A percentile compares a stretch with the other conserved stretches of the same genome.
These are phyloP conservation scores for Butorides virescens DNA, from an alignment of 2,113 vertebrate genomes.

Conservation along the genomic window DNA sequence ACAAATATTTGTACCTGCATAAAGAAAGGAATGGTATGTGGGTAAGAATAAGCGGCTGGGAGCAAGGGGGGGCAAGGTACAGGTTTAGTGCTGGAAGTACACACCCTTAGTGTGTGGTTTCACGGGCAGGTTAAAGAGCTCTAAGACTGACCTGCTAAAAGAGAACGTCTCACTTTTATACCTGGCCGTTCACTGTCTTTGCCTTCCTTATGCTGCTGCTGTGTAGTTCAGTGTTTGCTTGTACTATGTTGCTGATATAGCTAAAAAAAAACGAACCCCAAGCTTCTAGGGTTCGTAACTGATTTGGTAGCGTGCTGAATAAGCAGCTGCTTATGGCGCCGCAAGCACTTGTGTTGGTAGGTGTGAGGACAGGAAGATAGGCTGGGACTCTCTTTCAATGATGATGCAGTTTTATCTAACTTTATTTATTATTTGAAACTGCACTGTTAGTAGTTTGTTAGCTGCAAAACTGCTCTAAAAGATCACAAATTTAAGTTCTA, in stretches of 20 bases:
- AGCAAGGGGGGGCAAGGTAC: not conserved
- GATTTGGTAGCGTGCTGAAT: not conserved
- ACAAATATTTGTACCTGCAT: conserved; percentile 21
- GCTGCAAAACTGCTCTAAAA: not conserved
- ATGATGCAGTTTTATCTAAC: not conserved
- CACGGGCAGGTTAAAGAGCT: not conserved
- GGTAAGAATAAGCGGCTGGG: not conserved
- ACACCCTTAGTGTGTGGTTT: not conserved
- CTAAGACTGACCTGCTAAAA: not conserved
- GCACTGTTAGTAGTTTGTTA: not conserved
- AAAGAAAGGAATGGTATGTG: not conserved
- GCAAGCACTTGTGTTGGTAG: not conserved
- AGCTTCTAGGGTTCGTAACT: not conserved
- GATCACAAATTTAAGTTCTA: not conserved
- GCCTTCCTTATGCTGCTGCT: not conserved
- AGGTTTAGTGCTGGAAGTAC: not conserved
- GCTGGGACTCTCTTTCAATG: not conserved
- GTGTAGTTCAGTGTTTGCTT: not conserved
- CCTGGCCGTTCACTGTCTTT: not conserved
- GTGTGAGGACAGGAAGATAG: not conserved
- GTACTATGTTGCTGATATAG: not conserved
- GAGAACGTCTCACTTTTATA: not conserved
- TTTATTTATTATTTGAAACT: not conserved
- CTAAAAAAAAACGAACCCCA: not conserved
- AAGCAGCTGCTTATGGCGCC: not conserved